phyloP scores from a whole-genome alignment of 2,888 invertebrate species.

The Scaptomyza parva region DNA sequence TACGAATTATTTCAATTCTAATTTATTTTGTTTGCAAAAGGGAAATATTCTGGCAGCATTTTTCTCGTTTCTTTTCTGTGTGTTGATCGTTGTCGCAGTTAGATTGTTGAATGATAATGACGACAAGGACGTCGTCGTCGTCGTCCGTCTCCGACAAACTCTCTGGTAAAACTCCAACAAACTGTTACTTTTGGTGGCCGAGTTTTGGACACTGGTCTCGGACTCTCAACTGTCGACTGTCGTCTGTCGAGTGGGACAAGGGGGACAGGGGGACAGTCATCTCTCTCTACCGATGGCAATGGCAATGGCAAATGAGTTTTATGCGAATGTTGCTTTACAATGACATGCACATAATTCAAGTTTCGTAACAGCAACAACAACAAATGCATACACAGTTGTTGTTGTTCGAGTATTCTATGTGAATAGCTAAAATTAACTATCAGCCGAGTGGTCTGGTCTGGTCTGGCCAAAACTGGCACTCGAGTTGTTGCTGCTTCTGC shows the following conservation, averaged over 20 bases:
- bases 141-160: not conserved
- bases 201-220: conserved; percentile 2
- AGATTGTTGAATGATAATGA: conserved; percentile 76
- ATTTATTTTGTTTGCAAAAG: conserved; percentile 78
- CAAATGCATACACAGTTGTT: conserved; percentile 61
- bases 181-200: not conserved
- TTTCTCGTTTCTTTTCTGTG: no score
- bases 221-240: conserved; percentile 9
- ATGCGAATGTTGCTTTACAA: conserved; percentile 72
- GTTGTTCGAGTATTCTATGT: conserved; percentile 27
- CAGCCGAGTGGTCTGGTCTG: conserved; percentile 41
- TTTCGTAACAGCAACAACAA: conserved; percentile 67
- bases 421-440: conserved; percentile 78
- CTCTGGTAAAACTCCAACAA: not conserved
- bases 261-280: conserved; percentile 1
- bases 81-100: conserved; percentile 78
- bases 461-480: conserved; percentile 19
- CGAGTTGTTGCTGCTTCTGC: conserved; percentile 18
- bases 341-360: conserved; percentile 79
- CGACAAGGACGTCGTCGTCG: conserved; percentile 24
- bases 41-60: conserved; percentile 67
- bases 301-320: conserved; percentile 75
- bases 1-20: conserved; percentile 79
- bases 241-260: no score
- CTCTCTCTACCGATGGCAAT: no score